Evolutionary conservation across 2,113 vertebrate species (phyloP), one percentile per base, ranked within the genome.

Genomic region (Cichladusa arquata): DNA sequence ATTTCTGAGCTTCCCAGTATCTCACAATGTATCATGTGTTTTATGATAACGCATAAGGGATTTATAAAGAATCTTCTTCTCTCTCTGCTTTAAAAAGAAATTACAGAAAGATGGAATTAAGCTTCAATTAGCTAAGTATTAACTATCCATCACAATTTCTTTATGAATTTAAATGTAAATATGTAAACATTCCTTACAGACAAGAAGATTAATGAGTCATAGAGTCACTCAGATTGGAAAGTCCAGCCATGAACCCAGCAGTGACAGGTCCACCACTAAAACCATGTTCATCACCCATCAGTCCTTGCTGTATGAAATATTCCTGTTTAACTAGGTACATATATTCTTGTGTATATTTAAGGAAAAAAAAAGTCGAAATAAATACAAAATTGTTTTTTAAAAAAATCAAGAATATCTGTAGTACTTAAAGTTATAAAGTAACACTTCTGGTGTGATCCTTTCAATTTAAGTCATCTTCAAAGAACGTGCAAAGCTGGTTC

Each of bases 331-430:
- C 24, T 62, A 81, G 60, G 4, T 29, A 9, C 5, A 0, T 14
- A 10, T 53, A 5, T 47, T 65, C 25, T 77, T 85, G 28, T 24
- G 18, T 57, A 14, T 45, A 26, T 18, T 38, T 26, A 22, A 16
- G 51, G 34, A 5, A 0, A 8, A 7, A 7, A 29, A 28, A 44
- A 16, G 3, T 7, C 25, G 8, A 38, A 64, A 71, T 51, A 12
- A 38, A 77, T 28, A 9, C 3, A 44, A 58, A 29, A 23, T 15
- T 19, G 4, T 5, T 25, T 25, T 25, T 2, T 0, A 8, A 8
- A 19, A 14, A 62, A 50, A 62, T 24, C 17, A 71, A 29, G 9
- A 58, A 3, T 80, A 60, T 80, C 16, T 79, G 1, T 81, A 29
- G 20, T 34, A 50, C 1, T 34, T 58, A 14, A 22, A 69, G 20